Conservation (phyloP, 2,888 invertebrate species). For the Crematogaster levior region DNA sequence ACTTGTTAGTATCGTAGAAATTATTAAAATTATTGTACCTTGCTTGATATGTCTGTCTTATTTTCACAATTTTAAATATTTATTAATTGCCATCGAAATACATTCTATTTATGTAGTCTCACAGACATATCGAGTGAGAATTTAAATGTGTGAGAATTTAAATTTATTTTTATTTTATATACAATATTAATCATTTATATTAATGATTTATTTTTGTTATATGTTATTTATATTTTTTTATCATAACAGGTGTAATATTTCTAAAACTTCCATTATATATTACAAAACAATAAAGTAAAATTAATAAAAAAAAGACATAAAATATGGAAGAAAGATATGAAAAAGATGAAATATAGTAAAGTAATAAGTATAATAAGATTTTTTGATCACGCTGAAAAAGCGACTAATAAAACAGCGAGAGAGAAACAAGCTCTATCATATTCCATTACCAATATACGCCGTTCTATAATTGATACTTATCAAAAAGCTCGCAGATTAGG, state of each 20-base stretch:
- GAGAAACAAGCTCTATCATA: neutral
- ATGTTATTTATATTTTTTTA: no score
- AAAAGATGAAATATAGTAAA: no score
- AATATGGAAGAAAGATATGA: no score
- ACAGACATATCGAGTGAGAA: no score
- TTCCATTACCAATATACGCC: neutral
- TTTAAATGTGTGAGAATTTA: neutral
- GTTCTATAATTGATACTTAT: slow-evolving; percentile 15
- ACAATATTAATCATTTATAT: no score
- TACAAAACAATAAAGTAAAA: no score
- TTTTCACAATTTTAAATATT: neutral
- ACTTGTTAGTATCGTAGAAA: neutral
- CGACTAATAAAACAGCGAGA: neutral
- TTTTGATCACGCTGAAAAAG: no score
- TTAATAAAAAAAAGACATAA: no score
- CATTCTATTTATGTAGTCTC: neutral
- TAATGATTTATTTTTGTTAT: no score
- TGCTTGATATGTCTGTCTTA: neutral
- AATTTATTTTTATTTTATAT: neutral
- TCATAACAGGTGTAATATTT: no score
- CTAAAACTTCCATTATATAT: neutral
- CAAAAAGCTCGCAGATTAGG: neutral
- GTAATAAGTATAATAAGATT: no score
- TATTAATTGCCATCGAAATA: neutral
- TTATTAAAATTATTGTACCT: neutral